Conservation (phyloP, 2,113 vertebrate species). For the Ia io region DNA sequence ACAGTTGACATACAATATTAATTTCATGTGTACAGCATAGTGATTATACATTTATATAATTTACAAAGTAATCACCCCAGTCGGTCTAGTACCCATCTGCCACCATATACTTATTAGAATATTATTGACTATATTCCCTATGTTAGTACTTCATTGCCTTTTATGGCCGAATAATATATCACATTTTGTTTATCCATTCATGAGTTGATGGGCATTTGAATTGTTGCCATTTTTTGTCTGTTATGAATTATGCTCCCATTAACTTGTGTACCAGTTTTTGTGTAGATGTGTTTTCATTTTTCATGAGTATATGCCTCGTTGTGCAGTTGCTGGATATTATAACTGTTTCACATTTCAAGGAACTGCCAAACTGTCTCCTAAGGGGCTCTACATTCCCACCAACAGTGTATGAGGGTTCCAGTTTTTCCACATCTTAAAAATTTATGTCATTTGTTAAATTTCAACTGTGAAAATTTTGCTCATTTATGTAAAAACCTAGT, state of each 20-base stretch:
- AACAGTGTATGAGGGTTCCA: background rate
- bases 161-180: background rate
- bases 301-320: background rate
- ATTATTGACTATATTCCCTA: background rate
- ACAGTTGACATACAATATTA: background rate
- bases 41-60: background rate
- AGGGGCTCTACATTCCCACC: background rate
- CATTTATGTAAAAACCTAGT: background rate
- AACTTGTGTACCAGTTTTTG: background rate
- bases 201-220: background rate
- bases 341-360: background rate
- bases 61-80: background rate
- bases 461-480: conserved; percentile 24
- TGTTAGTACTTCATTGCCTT: background rate
- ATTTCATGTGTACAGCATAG: background rate
- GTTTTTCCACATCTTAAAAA: background rate
- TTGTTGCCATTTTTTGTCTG: background rate
- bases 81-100: background rate
- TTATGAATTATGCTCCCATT: background rate
- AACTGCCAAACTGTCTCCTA: background rate
- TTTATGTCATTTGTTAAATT: background rate
- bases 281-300: background rate
- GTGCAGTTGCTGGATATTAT: background rate
- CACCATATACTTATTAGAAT: background rate
- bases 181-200: background rate